phyloP scores from a whole-genome alignment of 2,888 invertebrate species.

The Lepidonotus clava region DNA sequence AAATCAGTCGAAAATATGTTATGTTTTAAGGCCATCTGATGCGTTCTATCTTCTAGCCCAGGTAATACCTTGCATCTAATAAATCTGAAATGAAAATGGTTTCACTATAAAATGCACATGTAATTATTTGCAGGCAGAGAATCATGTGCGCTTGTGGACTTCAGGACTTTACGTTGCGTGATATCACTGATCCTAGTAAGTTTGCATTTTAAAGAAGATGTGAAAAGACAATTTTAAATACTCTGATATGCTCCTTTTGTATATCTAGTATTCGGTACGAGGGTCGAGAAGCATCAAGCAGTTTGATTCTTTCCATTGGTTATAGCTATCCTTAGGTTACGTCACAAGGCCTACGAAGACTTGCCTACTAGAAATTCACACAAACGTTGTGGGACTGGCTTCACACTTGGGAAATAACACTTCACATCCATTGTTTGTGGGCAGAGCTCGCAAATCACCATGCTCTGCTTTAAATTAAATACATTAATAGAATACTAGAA shows the following conservation, averaged over 20 bases:
- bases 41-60: background rate
- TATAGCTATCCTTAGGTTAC: background rate
- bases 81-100: background rate
- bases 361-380: background rate
- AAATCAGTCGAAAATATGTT: background rate
- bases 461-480: too few species aligned
- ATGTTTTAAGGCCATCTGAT: background rate
- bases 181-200: constrained; percentile 54
- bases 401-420: too few species aligned
- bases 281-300: background rate
- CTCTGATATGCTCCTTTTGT: background rate
- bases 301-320: background rate
- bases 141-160: constrained; percentile 24
- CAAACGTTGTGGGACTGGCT: too few species aligned
- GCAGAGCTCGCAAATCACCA: too few species aligned
- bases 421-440: too few species aligned
- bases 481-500: too few species aligned
- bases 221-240: too few species aligned
- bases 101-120: background rate
- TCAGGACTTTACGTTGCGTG: constrained; percentile 32
- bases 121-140: constrained; percentile 33
- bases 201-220: background rate
- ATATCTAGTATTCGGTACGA: background rate
- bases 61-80: background rate
- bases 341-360: background rate